phyloP scores from a whole-genome alignment of 2,113 vertebrate species.

The Camelus dromedarius region DNA sequence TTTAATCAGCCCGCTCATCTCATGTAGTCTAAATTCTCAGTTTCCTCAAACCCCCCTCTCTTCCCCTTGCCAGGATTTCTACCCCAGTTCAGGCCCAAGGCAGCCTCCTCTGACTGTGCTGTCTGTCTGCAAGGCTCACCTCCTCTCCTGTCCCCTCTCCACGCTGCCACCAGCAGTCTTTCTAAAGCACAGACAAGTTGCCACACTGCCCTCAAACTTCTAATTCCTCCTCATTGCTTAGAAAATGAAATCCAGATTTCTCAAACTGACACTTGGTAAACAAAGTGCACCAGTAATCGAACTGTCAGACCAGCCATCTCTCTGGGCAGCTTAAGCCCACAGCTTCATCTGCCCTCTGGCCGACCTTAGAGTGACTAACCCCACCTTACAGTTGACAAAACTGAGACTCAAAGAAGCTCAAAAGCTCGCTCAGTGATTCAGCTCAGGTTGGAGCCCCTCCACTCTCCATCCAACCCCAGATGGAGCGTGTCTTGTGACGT shows the following conservation, averaged over 20 bases:
- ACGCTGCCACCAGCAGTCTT: not conserved
- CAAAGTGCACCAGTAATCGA: not conserved
- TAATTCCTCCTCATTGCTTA: fast-evolving
- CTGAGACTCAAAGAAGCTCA: not conserved
- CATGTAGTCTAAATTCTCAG: fast-evolving
- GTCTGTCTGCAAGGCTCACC: not conserved
- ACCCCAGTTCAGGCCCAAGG: not conserved
- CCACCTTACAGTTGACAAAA: not conserved
- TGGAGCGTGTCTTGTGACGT: not conserved
- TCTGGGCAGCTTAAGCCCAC: too few species aligned
- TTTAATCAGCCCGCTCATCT: not conserved
- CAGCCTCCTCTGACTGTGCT: not conserved
- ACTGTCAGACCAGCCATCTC: not conserved
- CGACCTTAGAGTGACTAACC: not conserved
- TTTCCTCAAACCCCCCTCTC: not conserved
- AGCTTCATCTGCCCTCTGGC: not conserved
- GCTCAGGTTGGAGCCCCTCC: not conserved
- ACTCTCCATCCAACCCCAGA: not conserved
- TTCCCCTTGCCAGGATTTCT: not conserved
- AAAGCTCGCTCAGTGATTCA: not conserved
- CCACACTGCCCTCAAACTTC: not conserved
- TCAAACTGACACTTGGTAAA: not conserved
- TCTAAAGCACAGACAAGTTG: fast-evolving
- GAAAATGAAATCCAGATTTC: too few species aligned
- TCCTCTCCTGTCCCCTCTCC: not conserved